phyloP scores from a whole-genome alignment of 1,140 invertebrate species.

The Metopolophium dirhodum region DNA sequence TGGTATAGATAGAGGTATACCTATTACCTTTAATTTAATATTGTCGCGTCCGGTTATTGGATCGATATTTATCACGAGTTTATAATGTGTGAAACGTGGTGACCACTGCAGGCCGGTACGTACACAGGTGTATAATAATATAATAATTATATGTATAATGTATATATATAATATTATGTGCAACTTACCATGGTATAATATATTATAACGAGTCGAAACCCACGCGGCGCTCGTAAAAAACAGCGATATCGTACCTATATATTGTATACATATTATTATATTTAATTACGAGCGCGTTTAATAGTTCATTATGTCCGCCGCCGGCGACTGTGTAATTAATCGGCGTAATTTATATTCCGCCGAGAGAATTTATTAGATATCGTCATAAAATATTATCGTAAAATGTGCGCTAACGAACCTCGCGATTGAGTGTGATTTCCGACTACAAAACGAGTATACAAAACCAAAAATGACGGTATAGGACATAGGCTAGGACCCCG shows the following conservation, averaged over 20 bases:
- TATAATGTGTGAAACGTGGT: background rate
- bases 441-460: background rate
- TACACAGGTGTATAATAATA: background rate
- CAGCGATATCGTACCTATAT: background rate
- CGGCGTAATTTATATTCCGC: conserved; percentile 3
- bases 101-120: background rate
- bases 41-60: background rate
- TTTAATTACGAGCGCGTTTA: conserved; percentile 29
- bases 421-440: background rate
- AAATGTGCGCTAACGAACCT: background rate
- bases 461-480: background rate
- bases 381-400: conserved; percentile 22
- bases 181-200: background rate
- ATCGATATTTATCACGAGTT: background rate
- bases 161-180: background rate
- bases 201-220: conserved; percentile 20
- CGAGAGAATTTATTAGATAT: conserved; percentile 22
- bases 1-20: too few species aligned
- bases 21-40: background rate
- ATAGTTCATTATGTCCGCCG: conserved; percentile 7
- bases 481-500: too few species aligned
- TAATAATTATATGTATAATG: background rate
- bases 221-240: background rate
- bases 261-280: background rate
- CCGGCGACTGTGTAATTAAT: conserved; percentile 9